Base-by-base conservation (phyloP, 2,888 invertebrate species). In the Drosophila putrida region DNA sequence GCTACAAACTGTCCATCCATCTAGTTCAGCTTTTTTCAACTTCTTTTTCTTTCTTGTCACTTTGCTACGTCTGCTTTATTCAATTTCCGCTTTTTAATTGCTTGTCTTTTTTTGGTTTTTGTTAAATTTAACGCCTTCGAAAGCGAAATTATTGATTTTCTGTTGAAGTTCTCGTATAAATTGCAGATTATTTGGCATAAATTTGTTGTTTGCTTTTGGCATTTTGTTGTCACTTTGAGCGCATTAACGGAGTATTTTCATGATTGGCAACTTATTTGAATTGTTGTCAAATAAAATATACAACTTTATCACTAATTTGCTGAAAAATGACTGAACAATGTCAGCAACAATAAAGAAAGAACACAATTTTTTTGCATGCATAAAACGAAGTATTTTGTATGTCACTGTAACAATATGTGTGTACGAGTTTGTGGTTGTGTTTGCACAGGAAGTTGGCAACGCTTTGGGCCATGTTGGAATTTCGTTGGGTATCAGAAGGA, bases 231-330 rank as follows among this genome's bases (percentile, higher is more conserved):
- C 66, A 55, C 38, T 77, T 63, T 41, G 35, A 39, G 44, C 67
- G 51, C 62, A 72, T 77, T 77, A 75, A 53, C 62, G 47, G 28
- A 36, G n/a, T 38, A 38, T 58, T 54, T 47, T 25, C 15, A 35
- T 46, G 36, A 46, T 13, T 51, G 33, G 33, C 36, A 10, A 55
- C 57, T 60, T 77, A 66, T 77, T 62, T 53, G 49, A 72, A 64
- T 59, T 74, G 65, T 67, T 57, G 64, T 63, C 68, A 79, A 68
- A 78, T 82, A 78, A 70, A 83, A 67, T 70, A 71, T 51, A 71
- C 68, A 82, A 80, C 63, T 78, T 74, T 61, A 80, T 75, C 75
- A 84, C 88, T 84, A 88, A 84, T 84, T 88, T 85, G 78, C 65
- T 66, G 51, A 70, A 71, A 72, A 82, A 74, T 82, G 60, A 69